A percentile compares a stretch with the other conserved stretches of the same genome.
These are phyloP conservation scores for Eulacestoma nigropectus DNA, from an alignment of 2,113 vertebrate species.

Conservation along the genomic window DNA sequence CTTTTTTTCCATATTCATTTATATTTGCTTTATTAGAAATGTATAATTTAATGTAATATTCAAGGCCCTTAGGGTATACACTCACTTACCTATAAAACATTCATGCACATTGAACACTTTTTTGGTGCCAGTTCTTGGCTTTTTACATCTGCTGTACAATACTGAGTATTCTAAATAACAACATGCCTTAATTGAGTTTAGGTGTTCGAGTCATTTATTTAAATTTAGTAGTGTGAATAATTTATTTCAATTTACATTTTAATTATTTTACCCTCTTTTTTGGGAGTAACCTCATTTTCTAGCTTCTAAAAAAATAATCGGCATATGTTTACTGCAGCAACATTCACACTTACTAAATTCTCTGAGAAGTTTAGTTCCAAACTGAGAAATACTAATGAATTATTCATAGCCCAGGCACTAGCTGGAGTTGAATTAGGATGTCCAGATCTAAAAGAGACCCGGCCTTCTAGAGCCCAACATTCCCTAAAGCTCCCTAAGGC, in stretches of 20 bases:
- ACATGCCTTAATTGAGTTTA: conserved; percentile 51
- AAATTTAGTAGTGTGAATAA: conserved; percentile 72
- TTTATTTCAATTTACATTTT: conserved; percentile 75
- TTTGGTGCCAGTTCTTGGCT: conserved; percentile 7
- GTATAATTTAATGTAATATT: conserved; percentile 62
- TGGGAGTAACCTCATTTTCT: conserved; percentile 63
- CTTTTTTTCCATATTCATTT: conserved; percentile 59
- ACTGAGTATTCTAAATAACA: conserved; percentile 27
- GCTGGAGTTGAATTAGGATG: conserved; percentile 29
- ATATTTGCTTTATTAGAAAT: conserved; percentile 66
- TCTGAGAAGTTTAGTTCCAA: conserved; percentile 54
- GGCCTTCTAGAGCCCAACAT: neutral
- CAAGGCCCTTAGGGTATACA: conserved; percentile 32
- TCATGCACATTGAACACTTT: conserved; percentile 40
- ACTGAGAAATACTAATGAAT: conserved; percentile 53
- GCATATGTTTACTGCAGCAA: conserved; percentile 64
- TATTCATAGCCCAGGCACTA: conserved; percentile 24
- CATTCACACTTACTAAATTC: conserved; percentile 46
- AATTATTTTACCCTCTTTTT: conserved; percentile 66
- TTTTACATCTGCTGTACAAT: conserved; percentile 51
- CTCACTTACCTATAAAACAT: conserved; percentile 58
- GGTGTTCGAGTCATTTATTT: conserved; percentile 50
- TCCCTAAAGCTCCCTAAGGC: neutral
- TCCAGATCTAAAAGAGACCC: conserved; percentile 14
- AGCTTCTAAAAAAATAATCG: conserved; percentile 49